Evolutionary conservation across 2,797 vertebrate species (phyloP).

Genomic region (Rhinoraja longicauda): DNA sequence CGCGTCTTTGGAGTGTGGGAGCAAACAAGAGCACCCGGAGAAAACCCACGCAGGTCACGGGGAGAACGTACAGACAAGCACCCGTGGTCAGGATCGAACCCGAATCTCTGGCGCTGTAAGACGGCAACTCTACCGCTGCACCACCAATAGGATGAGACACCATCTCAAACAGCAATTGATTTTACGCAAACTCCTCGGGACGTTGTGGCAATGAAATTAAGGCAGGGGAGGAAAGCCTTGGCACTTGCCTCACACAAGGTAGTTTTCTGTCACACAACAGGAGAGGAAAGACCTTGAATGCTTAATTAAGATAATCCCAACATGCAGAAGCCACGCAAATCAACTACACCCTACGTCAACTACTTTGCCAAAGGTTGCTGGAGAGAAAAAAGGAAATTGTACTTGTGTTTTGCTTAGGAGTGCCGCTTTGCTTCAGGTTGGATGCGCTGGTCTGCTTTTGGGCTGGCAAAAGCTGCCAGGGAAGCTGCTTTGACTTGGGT

Average conservation of each 20-base stretch:
- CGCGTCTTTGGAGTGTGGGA: no score
- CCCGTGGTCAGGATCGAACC: no score
- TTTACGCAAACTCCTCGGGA: neutral
- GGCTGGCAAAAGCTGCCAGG: constrained; percentile 11
- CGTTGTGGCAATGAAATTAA: neutral
- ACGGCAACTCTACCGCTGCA: no score
- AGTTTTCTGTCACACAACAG: neutral
- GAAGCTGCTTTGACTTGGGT: constrained; percentile 24
- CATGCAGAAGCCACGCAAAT: constrained; percentile 11
- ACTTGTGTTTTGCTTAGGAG: constrained; percentile 15
- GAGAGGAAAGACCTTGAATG: neutral
- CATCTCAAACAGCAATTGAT: neutral
- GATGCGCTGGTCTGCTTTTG: constrained; percentile 2
- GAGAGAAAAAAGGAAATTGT: constrained; percentile 9
- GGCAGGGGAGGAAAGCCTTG: neutral
- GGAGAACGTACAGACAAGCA: no score
- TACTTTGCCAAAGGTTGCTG: neutral
- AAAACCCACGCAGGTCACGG: no score
- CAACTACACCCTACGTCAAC: neutral
- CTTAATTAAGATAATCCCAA: neutral
- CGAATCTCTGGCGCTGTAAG: no score
- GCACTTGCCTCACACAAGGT: neutral
- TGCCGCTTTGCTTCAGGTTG: constrained; percentile 24
- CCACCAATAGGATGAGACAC: neutral
- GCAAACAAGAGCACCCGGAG: no score